Evolutionary conservation across 2,888 invertebrate species (phyloP).

Genomic region (Atherix ibis): DNA sequence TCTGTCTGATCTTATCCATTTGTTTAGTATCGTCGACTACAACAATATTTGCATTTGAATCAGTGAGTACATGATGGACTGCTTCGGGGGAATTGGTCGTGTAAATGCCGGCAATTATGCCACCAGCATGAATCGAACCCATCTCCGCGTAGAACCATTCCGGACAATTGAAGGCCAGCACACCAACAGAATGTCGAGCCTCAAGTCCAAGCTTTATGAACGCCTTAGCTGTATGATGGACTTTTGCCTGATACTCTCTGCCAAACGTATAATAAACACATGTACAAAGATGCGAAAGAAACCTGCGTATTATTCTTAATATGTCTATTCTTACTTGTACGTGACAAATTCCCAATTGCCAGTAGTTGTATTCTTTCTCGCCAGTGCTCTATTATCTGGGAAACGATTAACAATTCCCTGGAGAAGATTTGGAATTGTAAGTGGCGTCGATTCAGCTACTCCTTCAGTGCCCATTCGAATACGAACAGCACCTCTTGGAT

Average conservation of each 20-base stretch:
- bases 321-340: conserved; percentile 38
- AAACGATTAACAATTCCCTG: conserved; percentile 40
- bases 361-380: conserved; percentile 38
- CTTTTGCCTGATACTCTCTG: conserved; percentile 56
- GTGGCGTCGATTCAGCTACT: conserved; percentile 37
- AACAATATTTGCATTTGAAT: conserved; percentile 64
- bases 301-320: background rate
- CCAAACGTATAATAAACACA: too few relatives aligned
- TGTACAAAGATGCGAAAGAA: too few relatives aligned
- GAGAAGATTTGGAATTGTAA: conserved; percentile 58
- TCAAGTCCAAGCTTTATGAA: conserved; percentile 65
- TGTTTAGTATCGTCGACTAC: conserved; percentile 76
- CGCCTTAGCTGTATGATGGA: conserved; percentile 59
- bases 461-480: conserved; percentile 39
- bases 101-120: conserved; percentile 74
- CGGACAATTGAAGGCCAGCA: conserved; percentile 76
- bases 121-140: conserved; percentile 75
- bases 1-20: conserved; percentile 59
- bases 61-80: conserved; percentile 56
- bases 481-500: conserved; percentile 45
- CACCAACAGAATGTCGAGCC: conserved; percentile 62
- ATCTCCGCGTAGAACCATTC: conserved; percentile 78
- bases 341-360: conserved; percentile 43
- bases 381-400: conserved; percentile 48
- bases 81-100: conserved; percentile 78